Percentiles rank a stretch among this genome's conserved stretches.
Conservation (phyloP, 2,113 vertebrate species). For the Aegithalos caudatus region DNA sequence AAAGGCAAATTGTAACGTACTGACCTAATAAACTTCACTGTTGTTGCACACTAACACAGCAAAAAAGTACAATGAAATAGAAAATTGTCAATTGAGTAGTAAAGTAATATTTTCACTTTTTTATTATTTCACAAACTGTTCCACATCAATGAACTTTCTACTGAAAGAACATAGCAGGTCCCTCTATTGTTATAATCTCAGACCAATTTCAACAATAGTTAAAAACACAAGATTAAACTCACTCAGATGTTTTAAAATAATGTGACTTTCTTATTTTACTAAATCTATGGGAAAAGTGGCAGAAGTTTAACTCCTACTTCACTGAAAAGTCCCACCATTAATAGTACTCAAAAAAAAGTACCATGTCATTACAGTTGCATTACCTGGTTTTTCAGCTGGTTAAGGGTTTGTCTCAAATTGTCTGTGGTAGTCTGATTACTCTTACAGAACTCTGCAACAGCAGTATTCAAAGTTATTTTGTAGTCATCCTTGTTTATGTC, state of each 20-base stretch:
- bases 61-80: neutral
- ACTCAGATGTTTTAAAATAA: neutral
- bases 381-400: conserved; percentile 94
- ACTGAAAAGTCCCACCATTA: neutral
- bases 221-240: neutral
- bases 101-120: neutral
- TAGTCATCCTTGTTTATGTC: conserved; percentile 97
- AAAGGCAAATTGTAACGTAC: neutral
- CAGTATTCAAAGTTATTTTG: conserved; percentile 94
- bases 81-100: neutral
- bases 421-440: conserved; percentile 91
- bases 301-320: neutral
- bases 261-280: neutral
- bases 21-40: neutral
- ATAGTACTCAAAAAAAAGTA: neutral
- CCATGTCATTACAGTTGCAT: neutral
- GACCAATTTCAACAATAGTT: neutral
- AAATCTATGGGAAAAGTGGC: neutral
- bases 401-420: conserved; percentile 87
- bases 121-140: neutral
- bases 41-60: neutral
- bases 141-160: neutral
- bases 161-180: neutral
- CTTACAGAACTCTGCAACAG: conserved; percentile 93
- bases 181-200: neutral